Conservation (phyloP, 2,797 vertebrate genomes). For the Uromys caudimaculatus region DNA sequence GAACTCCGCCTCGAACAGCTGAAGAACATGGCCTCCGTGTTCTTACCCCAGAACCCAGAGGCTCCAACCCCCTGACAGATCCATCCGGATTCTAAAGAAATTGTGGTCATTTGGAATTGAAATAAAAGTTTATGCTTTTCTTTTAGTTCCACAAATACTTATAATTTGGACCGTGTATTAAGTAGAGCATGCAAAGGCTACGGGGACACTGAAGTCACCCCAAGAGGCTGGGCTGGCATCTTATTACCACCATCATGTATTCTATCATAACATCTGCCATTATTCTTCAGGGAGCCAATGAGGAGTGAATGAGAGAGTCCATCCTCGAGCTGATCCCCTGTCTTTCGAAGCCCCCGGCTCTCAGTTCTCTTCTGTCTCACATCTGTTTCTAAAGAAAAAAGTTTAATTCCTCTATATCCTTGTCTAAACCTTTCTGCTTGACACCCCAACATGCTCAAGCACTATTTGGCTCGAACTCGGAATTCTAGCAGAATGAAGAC, state of each 20-base stretch:
- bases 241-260: not conserved
- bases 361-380: not conserved
- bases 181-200: too few species aligned
- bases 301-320: too few species aligned
- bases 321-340: accelerated
- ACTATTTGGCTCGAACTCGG: not conserved
- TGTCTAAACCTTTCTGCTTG: not conserved
- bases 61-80: not conserved
- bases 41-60: accelerated
- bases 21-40: accelerated
- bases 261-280: not conserved
- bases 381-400: not conserved
- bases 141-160: not conserved
- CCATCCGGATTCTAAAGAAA: not conserved
- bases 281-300: too few species aligned
- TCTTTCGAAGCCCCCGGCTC: not conserved
- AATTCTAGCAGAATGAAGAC: not conserved
- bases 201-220: not conserved
- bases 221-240: accelerated
- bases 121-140: not conserved
- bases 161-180: not conserved
- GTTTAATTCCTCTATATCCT: not conserved
- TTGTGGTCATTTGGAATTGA: not conserved
- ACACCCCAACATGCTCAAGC: not conserved
- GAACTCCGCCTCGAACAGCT: not conserved